Conservation (phyloP, 2,113 vertebrate genomes). For the Camelus bactrianus region DNA sequence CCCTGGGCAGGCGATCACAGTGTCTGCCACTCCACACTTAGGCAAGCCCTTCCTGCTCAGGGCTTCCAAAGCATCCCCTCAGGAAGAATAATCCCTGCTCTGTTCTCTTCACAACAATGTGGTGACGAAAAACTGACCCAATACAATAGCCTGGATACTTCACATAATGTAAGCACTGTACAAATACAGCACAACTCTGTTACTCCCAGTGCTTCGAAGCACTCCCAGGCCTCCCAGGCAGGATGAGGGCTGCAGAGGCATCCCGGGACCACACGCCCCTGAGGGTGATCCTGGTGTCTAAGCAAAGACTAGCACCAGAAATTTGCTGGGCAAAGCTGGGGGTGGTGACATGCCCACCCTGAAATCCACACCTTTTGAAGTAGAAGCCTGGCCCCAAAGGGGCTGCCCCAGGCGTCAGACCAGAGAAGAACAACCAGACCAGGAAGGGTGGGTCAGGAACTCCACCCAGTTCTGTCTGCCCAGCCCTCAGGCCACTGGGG, state of each 20-base stretch:
- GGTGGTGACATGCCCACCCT: neutral
- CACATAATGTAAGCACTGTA: neutral
- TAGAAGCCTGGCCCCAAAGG: neutral
- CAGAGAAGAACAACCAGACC: neutral
- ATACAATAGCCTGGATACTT: neutral
- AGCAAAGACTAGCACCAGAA: neutral
- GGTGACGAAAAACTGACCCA: neutral
- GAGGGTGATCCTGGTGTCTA: neutral
- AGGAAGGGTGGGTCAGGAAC: neutral
- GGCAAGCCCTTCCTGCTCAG: neutral
- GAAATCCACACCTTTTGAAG: neutral
- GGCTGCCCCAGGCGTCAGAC: neutral
- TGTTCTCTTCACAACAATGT: conserved; percentile 39
- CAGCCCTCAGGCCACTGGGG: neutral
- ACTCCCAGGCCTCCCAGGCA: neutral
- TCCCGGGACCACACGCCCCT: neutral
- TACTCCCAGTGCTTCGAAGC: neutral
- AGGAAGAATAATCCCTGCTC: neutral
- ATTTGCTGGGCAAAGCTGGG: neutral
- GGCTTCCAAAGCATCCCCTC: neutral
- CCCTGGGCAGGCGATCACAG: neutral
- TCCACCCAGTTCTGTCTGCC: neutral
- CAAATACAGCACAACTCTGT: neutral
- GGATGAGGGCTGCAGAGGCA: neutral
- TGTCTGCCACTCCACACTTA: neutral